Evolutionary conservation across 2,113 vertebrate genomes (phyloP).

Genomic region (Corythaeola cristata): DNA sequence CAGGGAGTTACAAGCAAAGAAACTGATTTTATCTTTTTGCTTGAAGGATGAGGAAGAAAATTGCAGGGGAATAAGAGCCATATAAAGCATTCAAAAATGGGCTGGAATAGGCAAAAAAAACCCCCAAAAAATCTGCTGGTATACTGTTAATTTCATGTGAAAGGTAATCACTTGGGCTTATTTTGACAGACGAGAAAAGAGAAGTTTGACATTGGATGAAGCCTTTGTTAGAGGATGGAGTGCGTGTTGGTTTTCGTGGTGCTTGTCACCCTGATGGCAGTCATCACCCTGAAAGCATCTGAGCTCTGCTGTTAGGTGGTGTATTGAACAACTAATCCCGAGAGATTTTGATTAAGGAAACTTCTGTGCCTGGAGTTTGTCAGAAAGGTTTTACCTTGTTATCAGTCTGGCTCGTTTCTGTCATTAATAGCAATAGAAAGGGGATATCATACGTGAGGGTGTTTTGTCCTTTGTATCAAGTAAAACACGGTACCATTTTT

Average conservation of each 20-base stretch:
- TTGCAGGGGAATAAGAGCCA: not conserved
- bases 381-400: not conserved
- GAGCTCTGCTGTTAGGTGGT: not conserved
- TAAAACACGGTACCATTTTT: not conserved
- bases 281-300: not conserved
- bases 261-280: no score
- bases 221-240: not conserved
- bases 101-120: not conserved
- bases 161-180: not conserved
- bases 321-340: not conserved
- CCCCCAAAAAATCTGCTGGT: not conserved
- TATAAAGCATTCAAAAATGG: not conserved
- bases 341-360: not conserved
- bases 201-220: not conserved
- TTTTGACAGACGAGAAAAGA: not conserved
- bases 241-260: fast-evolving
- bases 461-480: not conserved
- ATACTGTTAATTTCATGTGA: not conserved
- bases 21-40: not conserved
- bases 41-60: not conserved
- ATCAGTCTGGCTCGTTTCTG: not conserved
- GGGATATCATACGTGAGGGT: not conserved
- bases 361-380: not conserved
- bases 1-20: not conserved
- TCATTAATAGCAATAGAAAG: not conserved